Evolutionary conservation across 2,797 vertebrate species (phyloP).

Genomic region (Cossypha niveicapilla): DNA sequence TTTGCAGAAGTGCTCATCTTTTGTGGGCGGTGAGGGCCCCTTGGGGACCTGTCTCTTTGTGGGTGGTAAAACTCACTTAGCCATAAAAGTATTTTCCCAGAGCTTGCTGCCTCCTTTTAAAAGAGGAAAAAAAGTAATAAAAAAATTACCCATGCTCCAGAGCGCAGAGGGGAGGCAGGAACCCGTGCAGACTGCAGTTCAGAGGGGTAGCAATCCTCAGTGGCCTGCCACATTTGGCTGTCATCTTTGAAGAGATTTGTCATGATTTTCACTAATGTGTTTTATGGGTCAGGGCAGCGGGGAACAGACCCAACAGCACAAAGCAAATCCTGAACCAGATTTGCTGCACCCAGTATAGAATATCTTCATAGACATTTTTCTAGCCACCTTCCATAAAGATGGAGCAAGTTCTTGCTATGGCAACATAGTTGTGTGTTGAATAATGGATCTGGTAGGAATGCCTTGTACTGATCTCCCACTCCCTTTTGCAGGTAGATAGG

Average conservation of each 20-base stretch:
- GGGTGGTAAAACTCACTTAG: constrained; percentile 72
- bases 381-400: neutral
- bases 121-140: neutral
- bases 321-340: neutral
- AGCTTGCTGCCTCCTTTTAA: constrained; percentile 12
- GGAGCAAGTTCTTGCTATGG: neutral
- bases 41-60: constrained; percentile 71
- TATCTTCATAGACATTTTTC: neutral
- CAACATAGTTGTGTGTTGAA: neutral
- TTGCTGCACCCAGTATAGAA: neutral
- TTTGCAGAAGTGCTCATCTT: constrained; percentile 54
- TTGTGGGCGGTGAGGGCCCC: constrained; percentile 69
- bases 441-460: neutral
- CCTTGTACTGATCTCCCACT: neutral
- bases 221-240: neutral
- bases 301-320: neutral
- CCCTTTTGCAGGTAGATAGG: neutral
- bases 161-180: neutral
- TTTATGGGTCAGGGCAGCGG: rapidly evolving
- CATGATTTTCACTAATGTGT: neutral
- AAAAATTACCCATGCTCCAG: constrained; percentile 44
- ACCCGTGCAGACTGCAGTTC: neutral
- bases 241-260: neutral
- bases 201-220: neutral
- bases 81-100: constrained; percentile 69